Evolutionary conservation across 2,113 vertebrate species (phyloP).

Genomic region (Cheilinus undulatus): DNA sequence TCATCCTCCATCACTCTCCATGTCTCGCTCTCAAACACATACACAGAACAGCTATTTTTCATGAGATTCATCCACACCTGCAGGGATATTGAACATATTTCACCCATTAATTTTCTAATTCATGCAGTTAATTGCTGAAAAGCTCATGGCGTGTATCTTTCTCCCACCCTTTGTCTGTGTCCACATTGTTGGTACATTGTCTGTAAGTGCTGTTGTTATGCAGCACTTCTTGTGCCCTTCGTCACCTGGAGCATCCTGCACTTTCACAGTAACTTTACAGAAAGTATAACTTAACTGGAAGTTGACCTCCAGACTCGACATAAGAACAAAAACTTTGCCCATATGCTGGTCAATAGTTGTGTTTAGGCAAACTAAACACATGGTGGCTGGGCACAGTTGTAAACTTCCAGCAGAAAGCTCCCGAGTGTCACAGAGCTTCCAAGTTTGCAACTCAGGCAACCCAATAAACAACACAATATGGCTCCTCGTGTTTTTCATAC

Average conservation of each 20-base stretch:
- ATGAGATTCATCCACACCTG: constrained; percentile 10
- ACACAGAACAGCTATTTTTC: background rate
- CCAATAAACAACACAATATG: constrained; percentile 7
- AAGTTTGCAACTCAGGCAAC: background rate
- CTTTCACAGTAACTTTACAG: background rate
- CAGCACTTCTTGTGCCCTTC: background rate
- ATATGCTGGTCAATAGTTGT: constrained; percentile 11
- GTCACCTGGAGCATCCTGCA: background rate
- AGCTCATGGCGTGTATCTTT: constrained; percentile 1
- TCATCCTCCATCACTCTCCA: constrained; percentile 21
- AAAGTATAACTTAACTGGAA: background rate
- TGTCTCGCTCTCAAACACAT: background rate
- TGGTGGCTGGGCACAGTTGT: background rate
- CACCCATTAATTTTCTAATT: background rate
- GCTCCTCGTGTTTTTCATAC: background rate
- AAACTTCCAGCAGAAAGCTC: constrained; percentile 13
- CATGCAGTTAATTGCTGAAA: background rate
- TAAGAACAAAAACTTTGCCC: background rate
- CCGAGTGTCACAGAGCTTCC: background rate
- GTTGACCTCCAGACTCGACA: background rate
- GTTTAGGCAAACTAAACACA: constrained; percentile 2
- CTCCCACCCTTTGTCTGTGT: background rate
- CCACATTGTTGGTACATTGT: background rate
- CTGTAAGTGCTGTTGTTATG: background rate
- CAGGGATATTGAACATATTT: constrained; percentile 26